These are phyloP conservation scores for Micrasema longulum DNA, from an alignment of 1,140 invertebrate genomes.

Conservation along the genomic window DNA sequence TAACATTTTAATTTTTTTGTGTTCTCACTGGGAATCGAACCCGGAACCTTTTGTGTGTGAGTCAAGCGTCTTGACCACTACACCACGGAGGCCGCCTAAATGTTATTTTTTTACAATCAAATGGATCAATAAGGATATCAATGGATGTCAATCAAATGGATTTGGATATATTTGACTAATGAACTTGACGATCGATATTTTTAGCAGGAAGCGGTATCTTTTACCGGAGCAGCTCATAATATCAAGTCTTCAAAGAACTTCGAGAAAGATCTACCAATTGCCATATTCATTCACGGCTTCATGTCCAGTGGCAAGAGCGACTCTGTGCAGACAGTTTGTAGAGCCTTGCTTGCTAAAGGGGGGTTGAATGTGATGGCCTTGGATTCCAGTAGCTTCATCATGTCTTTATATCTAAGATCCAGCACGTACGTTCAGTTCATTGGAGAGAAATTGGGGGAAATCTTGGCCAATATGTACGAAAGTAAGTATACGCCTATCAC, in stretches of 20 bases:
- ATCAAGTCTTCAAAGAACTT: conserved; percentile 48
- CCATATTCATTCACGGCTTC: conserved; percentile 62
- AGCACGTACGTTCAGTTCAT: conserved; percentile 62
- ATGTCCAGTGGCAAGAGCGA: conserved; percentile 58
- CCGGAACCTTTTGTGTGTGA: too few relatives aligned
- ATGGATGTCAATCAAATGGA: too few relatives aligned
- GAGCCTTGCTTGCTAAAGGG: conserved; percentile 60
- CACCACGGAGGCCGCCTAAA: too few relatives aligned
- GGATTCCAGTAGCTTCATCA: conserved; percentile 59
- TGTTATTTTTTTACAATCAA: too few relatives aligned
- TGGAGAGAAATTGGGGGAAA: conserved; percentile 56
- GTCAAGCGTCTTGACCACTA: too few relatives aligned
- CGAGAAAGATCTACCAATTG: conserved; percentile 54
- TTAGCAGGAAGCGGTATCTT: not conserved
- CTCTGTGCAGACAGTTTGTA: conserved; percentile 57
- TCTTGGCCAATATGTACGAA: conserved; percentile 58
- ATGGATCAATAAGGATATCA: too few relatives aligned
- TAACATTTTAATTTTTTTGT: too few relatives aligned
- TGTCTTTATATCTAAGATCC: conserved; percentile 60
- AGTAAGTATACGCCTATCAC: conserved; percentile 51
- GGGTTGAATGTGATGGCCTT: conserved; percentile 63
- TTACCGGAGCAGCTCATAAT: not conserved
- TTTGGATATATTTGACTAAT: too few relatives aligned
- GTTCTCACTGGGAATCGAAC: too few relatives aligned
- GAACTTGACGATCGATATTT: too few relatives aligned